A percentile compares a stretch with the other conserved stretches of the same genome.
These are phyloP conservation scores for Trachelipus rathkii DNA, from an alignment of 1,140 invertebrate genomes.

Conservation along the genomic window DNA sequence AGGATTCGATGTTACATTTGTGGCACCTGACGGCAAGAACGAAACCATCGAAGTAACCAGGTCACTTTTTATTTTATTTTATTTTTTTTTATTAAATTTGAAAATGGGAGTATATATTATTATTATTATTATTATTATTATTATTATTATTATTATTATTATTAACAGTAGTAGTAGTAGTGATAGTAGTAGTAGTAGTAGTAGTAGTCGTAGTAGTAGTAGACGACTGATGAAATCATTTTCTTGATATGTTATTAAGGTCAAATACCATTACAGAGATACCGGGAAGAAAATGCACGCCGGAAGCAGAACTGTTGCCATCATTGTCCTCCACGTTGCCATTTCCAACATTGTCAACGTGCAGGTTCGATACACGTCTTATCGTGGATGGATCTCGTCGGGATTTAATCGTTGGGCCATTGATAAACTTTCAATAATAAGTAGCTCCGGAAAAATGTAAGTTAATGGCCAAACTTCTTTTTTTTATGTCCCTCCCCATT, in stretches of 20 bases:
- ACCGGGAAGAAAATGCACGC: conserved; percentile 70
- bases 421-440: conserved; percentile 75
- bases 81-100: conserved; percentile 4
- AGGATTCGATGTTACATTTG: conserved; percentile 72
- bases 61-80: conserved; percentile 51
- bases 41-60: conserved; percentile 83
- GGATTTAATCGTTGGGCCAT: conserved; percentile 72
- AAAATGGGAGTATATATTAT: too few relatives aligned
- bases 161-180: too few relatives aligned
- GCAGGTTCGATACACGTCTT: conserved; percentile 77
- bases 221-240: too few relatives aligned
- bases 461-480: conserved; percentile 34
- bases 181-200: too few relatives aligned
- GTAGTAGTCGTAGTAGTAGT: too few relatives aligned
- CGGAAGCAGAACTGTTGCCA: conserved; percentile 66
- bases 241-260: too few relatives aligned
- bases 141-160: too few relatives aligned
- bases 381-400: conserved; percentile 86
- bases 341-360: conserved; percentile 66
- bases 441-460: conserved; percentile 76
- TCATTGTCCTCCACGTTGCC: conserved; percentile 81
- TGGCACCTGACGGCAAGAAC: conserved; percentile 73
- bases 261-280: conserved; percentile 58
- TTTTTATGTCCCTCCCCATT: neutral
- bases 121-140: too few relatives aligned